Percentiles rank a stretch among this genome's conserved stretches.
Conservation (phyloP, 1,140 invertebrate genomes). For the Drosophila willistoni region DNA sequence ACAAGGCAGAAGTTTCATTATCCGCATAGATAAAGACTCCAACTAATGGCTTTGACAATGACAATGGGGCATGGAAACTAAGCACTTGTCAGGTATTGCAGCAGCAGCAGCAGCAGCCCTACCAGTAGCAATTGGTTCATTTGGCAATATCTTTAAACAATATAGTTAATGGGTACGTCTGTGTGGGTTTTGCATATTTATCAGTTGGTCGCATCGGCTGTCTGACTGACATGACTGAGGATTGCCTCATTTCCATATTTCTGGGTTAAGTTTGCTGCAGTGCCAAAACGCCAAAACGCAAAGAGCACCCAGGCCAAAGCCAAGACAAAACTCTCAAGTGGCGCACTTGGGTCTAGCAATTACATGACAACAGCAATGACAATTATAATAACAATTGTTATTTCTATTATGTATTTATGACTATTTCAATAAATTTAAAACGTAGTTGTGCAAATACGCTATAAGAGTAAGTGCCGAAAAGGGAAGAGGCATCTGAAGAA, state of each 20-base stretch:
- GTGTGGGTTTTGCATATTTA: conserved; percentile 53
- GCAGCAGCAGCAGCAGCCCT: not conserved
- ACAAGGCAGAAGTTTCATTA: conserved; percentile 60
- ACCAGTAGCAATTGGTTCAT: conserved; percentile 46
- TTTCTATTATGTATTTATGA: conserved; percentile 44
- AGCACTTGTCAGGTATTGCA: conserved; percentile 46
- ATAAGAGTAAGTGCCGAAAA: not conserved
- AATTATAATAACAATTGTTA: conserved; percentile 55
- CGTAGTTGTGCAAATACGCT: conserved; percentile 49
- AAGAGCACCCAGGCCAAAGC: conserved; percentile 5
- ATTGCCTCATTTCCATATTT: conserved; percentile 46
- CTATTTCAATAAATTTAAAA: conserved; percentile 42
- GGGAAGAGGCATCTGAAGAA: conserved; percentile 5
- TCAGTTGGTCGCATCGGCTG: conserved; percentile 22
- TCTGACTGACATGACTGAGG: conserved; percentile 17
- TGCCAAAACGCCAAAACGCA: conserved; percentile 14
- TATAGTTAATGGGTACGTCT: conserved; percentile 6
- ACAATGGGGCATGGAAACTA: conserved; percentile 53
- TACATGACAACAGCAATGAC: conserved; percentile 38
- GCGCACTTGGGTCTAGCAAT: conserved; percentile 58
- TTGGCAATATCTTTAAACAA: conserved; percentile 61
- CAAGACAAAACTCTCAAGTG: conserved; percentile 24
- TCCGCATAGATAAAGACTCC: conserved; percentile 52
- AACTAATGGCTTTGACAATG: conserved; percentile 49
- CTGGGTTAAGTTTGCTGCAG: conserved; percentile 67